Evolutionary conservation across 2,888 invertebrate species (phyloP), one percentile per base, ranked within the genome.

Genomic region (Nomada lathburiana): DNA sequence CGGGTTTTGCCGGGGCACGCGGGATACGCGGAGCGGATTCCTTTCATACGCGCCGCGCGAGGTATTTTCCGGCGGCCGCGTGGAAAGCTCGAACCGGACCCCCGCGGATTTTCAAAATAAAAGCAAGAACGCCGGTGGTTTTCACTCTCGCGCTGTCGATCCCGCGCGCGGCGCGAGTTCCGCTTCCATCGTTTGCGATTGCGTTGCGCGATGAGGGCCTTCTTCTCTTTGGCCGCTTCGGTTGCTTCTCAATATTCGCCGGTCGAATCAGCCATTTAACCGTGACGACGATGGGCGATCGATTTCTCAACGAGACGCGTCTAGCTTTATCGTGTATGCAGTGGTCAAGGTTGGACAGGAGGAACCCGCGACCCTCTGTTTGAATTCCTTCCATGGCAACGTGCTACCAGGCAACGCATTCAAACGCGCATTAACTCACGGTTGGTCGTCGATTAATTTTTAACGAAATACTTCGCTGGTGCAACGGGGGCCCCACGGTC

Each of bases 321-420:
- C 36, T 36, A 36, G 36, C 36, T 36, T 36, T 36, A 36, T 59
- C 77, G 78, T 71, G 62, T 42, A 71, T 62, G 78, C 78, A 44
- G 71, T 23, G 36, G 53, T n/a, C n/a, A 42, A 36, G 53, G 59
- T 4, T 23, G 71, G 23, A 60, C 44, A 26, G 18, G 64, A 44
- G 68, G 55, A 50, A 71, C 76, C 63, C 65, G 74, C 63, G 62
- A 68, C 84, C 73, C 84, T 68, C 62, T 76, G 60, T 29, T 60
- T 23, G 55, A 52, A 63, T 63, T 52, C 81, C 72, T 85, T 59
- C 78, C 85, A 84, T 89, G 68, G 85, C 87, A 89, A 88, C 88
- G 81, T 75, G 80, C 70, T 73, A 52, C 16, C 42, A 23, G 60
- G 69, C 74, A 59, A 72, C 62, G 44, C 64, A 70, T 53, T 62